A percentile compares a stretch with the other conserved stretches of the same genome.
Conservation (phyloP, 2,888 invertebrate species). For the Mallateleia sp. region DNA sequence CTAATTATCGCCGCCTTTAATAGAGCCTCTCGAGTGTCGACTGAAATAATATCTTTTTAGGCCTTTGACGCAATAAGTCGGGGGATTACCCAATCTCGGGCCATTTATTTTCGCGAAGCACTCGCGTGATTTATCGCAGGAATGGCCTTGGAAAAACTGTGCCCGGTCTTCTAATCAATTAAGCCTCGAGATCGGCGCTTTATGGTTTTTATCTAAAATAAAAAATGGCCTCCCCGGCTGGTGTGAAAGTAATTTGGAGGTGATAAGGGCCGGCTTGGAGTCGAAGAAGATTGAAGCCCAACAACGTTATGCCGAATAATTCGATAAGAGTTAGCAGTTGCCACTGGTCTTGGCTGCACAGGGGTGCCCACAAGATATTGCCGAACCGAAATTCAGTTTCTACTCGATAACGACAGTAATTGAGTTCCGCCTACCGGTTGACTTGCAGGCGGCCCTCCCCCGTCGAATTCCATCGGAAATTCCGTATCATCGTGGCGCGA, state of each 20-base stretch:
- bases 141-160: neutral
- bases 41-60: slow-evolving; percentile 77
- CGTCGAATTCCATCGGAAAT: slow-evolving; percentile 67
- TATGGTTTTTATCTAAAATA: slow-evolving; percentile 32
- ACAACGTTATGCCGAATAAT: slow-evolving; percentile 73
- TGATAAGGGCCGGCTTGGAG: slow-evolving; percentile 42
- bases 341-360: slow-evolving; percentile 54
- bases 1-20: slow-evolving; percentile 75
- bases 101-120: slow-evolving; percentile 85
- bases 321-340: slow-evolving; percentile 79
- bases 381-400: slow-evolving; percentile 82
- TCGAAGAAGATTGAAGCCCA: slow-evolving; percentile 72
- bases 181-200: slow-evolving; percentile 18
- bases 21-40: slow-evolving; percentile 61
- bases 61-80: slow-evolving; percentile 84
- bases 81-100: slow-evolving; percentile 85
- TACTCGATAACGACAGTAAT: slow-evolving; percentile 83
- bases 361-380: slow-evolving; percentile 76
- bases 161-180: slow-evolving; percentile 29
- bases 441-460: slow-evolving; percentile 38
- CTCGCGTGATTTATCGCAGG: slow-evolving; percentile 72
- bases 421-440: slow-evolving; percentile 79
- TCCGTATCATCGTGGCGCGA: slow-evolving; percentile 59
- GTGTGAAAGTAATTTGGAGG: slow-evolving; percentile 38
- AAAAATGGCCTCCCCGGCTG: slow-evolving; percentile 10